These are phyloP conservation scores for Sebastes jordani DNA, from an alignment of 2,797 vertebrate genomes.

Conservation along the genomic window DNA sequence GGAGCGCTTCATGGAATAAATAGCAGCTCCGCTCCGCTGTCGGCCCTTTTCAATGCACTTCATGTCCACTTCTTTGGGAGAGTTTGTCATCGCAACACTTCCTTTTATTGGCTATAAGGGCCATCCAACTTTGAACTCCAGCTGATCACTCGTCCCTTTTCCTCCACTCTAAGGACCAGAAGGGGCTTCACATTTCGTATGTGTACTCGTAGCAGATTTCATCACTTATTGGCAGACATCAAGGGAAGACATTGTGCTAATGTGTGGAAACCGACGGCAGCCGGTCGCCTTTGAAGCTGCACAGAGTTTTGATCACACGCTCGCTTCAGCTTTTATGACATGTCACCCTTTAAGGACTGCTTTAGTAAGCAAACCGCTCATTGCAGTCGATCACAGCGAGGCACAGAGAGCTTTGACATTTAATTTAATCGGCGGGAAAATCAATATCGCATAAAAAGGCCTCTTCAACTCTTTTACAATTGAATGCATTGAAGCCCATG, in stretches of 20 bases:
- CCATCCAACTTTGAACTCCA: background rate
- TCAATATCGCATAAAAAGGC: constrained; percentile 35
- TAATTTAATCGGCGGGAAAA: constrained; percentile 37
- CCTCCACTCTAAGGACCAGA: background rate
- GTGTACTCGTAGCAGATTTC: background rate
- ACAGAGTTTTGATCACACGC: constrained; percentile 1
- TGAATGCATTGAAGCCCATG: background rate
- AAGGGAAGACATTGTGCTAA: background rate
- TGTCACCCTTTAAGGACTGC: constrained; percentile 12
- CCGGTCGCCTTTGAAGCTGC: background rate
- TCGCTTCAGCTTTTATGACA: constrained; percentile 2
- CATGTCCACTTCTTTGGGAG: background rate
- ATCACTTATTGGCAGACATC: background rate
- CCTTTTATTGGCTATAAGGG: background rate
- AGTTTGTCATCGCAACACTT: background rate
- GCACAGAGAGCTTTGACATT: constrained; percentile 31
- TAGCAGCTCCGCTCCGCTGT: background rate
- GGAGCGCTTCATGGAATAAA: background rate
- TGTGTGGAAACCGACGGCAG: background rate
- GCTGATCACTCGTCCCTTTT: background rate
- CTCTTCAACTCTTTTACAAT: background rate
- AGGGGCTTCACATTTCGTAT: background rate
- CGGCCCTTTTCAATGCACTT: background rate
- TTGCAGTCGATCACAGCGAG: background rate
- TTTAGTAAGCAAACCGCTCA: constrained; percentile 1